phyloP scores from a whole-genome alignment of 2,888 invertebrate genomes.

The Xanthorhoe spadicearia region DNA sequence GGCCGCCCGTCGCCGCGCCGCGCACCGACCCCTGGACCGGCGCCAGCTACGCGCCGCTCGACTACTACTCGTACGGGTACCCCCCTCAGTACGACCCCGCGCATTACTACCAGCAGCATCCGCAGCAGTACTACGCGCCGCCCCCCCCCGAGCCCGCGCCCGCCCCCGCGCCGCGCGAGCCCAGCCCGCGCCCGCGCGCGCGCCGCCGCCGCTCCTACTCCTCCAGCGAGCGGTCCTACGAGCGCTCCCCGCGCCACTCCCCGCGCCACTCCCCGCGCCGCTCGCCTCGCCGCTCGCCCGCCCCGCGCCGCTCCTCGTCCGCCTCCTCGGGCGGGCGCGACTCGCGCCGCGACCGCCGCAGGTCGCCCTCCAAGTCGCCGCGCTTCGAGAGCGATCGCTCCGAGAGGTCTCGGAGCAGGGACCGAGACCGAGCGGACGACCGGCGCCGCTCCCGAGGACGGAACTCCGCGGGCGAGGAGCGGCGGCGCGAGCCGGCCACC shows the following conservation, averaged over 20 bases:
- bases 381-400: slow-evolving; percentile 34
- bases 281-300: slow-evolving; percentile 45
- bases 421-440: slow-evolving; percentile 44
- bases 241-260: slow-evolving; percentile 53
- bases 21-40: slow-evolving; percentile 80
- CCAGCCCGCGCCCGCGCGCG: slow-evolving; percentile 43
- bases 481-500: slow-evolving; percentile 52
- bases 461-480: slow-evolving; percentile 51
- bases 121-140: slow-evolving; percentile 38
- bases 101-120: slow-evolving; percentile 25
- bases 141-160: slow-evolving; percentile 50
- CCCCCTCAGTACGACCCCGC: slow-evolving; percentile 31
- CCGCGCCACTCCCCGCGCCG: slow-evolving; percentile 55
- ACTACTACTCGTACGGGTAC: slow-evolving; percentile 58
- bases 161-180: slow-evolving; percentile 3
- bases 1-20: slow-evolving; percentile 68
- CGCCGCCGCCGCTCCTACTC: not conserved
- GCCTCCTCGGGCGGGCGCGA: slow-evolving; percentile 44
- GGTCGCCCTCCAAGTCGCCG: slow-evolving; percentile 52
- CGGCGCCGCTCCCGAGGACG: slow-evolving; percentile 56
- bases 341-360: slow-evolving; percentile 39
- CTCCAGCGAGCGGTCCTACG: not conserved
- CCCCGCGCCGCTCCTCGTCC: slow-evolving; percentile 38
- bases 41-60: slow-evolving; percentile 68
- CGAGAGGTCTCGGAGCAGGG: no score